A percentile compares a stretch with the other conserved stretches of the same genome.
Evolutionary conservation across 92 coral and sea anemone genomes (phyloP).

Genomic region (Epizoanthus ramosus): DNA sequence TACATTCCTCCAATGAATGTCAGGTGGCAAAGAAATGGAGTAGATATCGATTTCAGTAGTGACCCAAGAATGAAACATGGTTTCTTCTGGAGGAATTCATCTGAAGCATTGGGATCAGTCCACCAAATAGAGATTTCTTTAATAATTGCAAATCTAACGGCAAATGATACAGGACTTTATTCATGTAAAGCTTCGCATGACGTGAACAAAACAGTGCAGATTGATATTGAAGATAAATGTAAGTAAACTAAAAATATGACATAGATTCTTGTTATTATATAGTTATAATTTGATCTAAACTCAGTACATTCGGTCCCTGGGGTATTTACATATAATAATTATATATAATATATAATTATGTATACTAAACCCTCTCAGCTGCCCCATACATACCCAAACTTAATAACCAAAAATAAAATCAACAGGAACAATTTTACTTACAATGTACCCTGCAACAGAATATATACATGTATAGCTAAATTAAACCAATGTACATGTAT

Average conservation of each 20-base stretch:
- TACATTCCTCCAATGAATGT: neutral
- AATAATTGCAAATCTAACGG: constrained; percentile 28
- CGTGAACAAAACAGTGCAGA: constrained; percentile 8
- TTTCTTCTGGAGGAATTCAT: neutral
- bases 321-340: no score
- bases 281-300: no score
- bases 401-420: no score
- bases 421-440: no score
- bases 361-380: no score
- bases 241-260: neutral
- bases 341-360: no score
- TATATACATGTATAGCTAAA: no score
- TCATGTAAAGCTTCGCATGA: neutral
- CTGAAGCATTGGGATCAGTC: constrained; percentile 11
- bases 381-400: no score
- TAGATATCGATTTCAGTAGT: neutral
- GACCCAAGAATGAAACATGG: constrained; percentile 10
- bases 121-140: neutral
- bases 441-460: no score
- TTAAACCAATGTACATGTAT: no score
- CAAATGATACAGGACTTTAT: constrained; percentile 23
- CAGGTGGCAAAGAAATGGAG: constrained; percentile 19
- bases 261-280: no score
- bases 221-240: constrained; percentile 21
- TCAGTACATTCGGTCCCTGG: no score